These are phyloP conservation scores for Diabrotica undecimpunctata DNA, from an alignment of 1,140 invertebrate species.

Conservation along the genomic window DNA sequence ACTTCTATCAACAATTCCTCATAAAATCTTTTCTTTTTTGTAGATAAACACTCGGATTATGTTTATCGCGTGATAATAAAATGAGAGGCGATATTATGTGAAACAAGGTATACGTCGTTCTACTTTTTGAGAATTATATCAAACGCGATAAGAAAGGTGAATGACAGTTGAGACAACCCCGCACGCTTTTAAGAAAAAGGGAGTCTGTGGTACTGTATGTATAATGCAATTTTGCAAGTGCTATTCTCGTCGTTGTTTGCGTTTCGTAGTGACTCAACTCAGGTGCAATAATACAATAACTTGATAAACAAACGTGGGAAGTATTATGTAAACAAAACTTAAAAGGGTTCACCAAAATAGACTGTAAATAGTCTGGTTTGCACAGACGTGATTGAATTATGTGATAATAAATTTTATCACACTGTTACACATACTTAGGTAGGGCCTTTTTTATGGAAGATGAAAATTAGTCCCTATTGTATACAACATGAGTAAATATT, in stretches of 20 bases:
- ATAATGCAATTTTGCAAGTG: conserved; percentile 1
- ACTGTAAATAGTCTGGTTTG: too few species aligned
- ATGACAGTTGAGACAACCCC: conserved; percentile 12
- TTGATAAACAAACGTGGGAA: too few species aligned
- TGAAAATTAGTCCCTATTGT: too few species aligned
- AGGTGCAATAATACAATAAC: too few species aligned
- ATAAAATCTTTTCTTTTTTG: conserved; percentile 2
- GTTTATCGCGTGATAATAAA: conserved; percentile 10
- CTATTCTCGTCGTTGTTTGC: neutral
- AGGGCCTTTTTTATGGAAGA: too few species aligned
- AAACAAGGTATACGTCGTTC: conserved; percentile 10
- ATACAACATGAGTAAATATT: too few species aligned
- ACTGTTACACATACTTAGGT: too few species aligned
- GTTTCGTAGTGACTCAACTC: neutral
- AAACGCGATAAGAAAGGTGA: conserved; percentile 17
- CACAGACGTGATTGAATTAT: too few species aligned
- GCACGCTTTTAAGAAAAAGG: neutral
- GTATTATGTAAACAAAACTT: too few species aligned
- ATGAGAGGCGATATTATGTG: conserved; percentile 11
- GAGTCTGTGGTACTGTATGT: neutral
- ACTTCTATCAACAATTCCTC: conserved; percentile 5
- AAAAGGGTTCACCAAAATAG: too few species aligned
- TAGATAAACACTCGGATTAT: conserved; percentile 9
- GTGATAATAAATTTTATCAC: too few species aligned
- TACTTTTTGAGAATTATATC: conserved; percentile 20